Conservation (phyloP, 2,888 invertebrate species). For the Chironomus tentans region DNA sequence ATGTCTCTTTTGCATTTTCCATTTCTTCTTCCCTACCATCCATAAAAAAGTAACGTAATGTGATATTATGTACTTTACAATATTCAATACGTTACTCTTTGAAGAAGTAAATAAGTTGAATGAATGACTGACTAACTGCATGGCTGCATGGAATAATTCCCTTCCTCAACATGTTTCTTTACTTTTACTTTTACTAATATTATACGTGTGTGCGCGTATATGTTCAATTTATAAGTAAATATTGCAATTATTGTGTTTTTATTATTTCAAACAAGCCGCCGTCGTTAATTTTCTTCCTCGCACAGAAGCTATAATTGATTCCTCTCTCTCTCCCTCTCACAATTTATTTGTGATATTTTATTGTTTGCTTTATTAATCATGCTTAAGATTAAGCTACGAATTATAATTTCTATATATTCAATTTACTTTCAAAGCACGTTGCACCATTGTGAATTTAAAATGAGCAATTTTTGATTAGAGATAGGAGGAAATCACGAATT, state of each 20-base stretch:
- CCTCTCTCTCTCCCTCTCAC: neutral
- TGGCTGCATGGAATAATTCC: neutral
- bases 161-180: neutral
- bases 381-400: neutral
- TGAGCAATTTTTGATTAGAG: neutral
- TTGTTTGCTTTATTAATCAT: neutral
- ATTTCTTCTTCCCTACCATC: neutral
- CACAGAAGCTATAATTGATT: neutral
- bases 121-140: neutral
- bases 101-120: no score
- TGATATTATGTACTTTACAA: no score
- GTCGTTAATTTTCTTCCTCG: neutral
- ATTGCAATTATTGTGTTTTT: neutral
- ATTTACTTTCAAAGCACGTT: neutral
- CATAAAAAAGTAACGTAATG: no score
- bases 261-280: no score
- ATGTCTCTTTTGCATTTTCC: neutral
- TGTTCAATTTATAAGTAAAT: neutral
- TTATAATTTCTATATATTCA: neutral
- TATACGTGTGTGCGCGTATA: neutral
- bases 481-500: neutral
- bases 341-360: neutral
- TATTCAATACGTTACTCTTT: no score
- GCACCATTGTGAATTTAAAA: neutral
- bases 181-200: neutral